These are phyloP conservation scores for Cyclura pinguis DNA, from an alignment of 2,797 vertebrate species.

Conservation along the genomic window DNA sequence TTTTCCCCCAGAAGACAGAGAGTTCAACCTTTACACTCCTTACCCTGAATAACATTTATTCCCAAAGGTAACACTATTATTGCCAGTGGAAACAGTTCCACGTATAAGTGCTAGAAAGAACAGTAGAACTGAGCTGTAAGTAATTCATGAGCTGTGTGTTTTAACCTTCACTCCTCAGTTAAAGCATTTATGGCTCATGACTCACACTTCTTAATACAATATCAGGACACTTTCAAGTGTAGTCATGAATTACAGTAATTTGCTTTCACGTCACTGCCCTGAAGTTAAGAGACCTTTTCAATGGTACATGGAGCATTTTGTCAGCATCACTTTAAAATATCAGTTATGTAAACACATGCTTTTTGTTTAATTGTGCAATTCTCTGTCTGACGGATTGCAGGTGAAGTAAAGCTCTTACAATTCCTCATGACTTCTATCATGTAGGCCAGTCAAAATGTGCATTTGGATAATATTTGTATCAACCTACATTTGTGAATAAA, in stretches of 20 bases:
- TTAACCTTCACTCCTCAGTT: constrained; percentile 30
- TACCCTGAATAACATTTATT: constrained; percentile 12
- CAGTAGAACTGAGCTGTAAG: constrained; percentile 1
- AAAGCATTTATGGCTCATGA: constrained; percentile 33
- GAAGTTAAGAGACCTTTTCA: constrained; percentile 21
- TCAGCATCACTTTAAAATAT: constrained; percentile 8
- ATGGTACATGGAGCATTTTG: constrained; percentile 5
- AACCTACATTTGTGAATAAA: not conserved
- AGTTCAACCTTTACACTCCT: not conserved
- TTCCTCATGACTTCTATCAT: not conserved
- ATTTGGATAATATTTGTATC: not conserved
- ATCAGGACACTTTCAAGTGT: constrained; percentile 36
- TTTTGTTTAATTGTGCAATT: constrained; percentile 10
- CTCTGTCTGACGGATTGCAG: not conserved
- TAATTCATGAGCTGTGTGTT: constrained; percentile 36
- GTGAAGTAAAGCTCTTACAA: not conserved
- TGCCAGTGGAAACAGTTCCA: not conserved
- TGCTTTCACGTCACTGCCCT: constrained; percentile 24
- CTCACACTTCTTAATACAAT: constrained; percentile 33
- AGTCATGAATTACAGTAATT: constrained; percentile 31
- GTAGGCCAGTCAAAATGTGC: not conserved
- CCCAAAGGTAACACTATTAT: not conserved
- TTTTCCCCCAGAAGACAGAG: not conserved
- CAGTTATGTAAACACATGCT: constrained; percentile 24
- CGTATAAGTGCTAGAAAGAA: constrained; percentile 12